phyloP scores from a whole-genome alignment of 1,140 invertebrate species.

The Magallana ariakensis region DNA sequence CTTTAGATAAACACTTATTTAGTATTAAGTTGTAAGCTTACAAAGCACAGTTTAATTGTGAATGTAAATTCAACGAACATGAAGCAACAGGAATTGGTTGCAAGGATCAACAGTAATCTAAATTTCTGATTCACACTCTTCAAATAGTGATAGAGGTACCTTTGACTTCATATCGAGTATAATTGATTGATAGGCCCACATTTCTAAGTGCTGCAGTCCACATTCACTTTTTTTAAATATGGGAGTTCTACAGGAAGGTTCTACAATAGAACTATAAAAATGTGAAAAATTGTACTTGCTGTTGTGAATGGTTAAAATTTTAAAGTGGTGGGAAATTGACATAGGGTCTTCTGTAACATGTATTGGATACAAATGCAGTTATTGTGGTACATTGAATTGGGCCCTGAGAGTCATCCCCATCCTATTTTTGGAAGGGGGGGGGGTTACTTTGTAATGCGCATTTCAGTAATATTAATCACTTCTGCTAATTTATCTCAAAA shows the following conservation, averaged over 20 bases:
- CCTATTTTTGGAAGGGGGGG: background rate
- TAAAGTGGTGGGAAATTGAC: conserved; percentile 4
- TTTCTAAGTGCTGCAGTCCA: no score
- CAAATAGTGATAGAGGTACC: conserved; percentile 10
- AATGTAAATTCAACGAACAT: conserved; percentile 13
- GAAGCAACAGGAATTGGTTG: no score
- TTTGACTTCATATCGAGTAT: conserved; percentile 7
- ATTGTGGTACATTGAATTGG: background rate
- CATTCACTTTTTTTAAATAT: background rate
- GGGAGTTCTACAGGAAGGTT: background rate
- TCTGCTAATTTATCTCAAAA: no score
- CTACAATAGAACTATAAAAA: background rate
- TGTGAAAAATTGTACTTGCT: background rate
- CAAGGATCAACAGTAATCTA: no score
- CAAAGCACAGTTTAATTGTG: conserved; percentile 15
- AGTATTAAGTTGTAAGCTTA: conserved; percentile 4
- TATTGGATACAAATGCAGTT: conserved; percentile 11
- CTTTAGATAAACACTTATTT: conserved; percentile 4
- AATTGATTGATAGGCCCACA: background rate
- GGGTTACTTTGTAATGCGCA: background rate
- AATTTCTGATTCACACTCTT: conserved; percentile 1
- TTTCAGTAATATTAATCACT: background rate
- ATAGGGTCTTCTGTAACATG: conserved; percentile 10
- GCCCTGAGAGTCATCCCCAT: background rate
- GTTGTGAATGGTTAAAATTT: conserved; percentile 11